Conservation (phyloP, 2,888 invertebrate genomes). For the Platycheirus albimanus region DNA sequence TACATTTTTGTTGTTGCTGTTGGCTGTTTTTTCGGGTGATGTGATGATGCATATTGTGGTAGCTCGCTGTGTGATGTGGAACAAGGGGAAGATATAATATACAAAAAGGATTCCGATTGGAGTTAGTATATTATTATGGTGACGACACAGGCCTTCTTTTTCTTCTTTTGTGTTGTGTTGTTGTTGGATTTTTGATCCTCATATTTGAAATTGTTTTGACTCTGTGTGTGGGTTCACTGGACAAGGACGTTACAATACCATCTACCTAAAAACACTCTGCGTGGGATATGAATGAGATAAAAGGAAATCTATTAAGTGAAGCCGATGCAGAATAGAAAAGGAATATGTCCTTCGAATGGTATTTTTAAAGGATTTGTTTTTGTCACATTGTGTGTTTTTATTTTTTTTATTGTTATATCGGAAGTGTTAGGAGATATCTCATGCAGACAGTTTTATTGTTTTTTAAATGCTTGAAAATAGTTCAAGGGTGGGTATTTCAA, state of each 20-base stretch:
- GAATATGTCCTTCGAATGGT: slow-evolving; percentile 39
- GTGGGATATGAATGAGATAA: slow-evolving; percentile 55
- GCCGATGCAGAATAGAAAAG: slow-evolving; percentile 26
- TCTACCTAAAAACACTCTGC: slow-evolving; percentile 40
- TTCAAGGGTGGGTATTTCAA: neutral
- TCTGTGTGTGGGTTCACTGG: slow-evolving; percentile 65
- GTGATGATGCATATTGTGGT: slow-evolving; percentile 47
- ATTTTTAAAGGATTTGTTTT: slow-evolving; percentile 21
- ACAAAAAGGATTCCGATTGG: slow-evolving; percentile 28
- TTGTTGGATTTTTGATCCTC: neutral
- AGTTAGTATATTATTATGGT: no score
- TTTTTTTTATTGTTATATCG: slow-evolving; percentile 38
- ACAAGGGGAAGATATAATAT: slow-evolving; percentile 5
- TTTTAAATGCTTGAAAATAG: slow-evolving; percentile 51
- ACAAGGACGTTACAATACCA: slow-evolving; percentile 18
- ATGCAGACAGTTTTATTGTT: slow-evolving; percentile 64
- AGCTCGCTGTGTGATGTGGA: slow-evolving; percentile 7
- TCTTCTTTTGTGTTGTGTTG: slow-evolving; percentile 31
- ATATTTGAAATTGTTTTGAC: slow-evolving; percentile 46
- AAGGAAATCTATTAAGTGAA: slow-evolving; percentile 55
- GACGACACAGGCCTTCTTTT: slow-evolving; percentile 42
- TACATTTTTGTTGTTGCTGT: slow-evolving; percentile 34
- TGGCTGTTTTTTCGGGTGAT: slow-evolving; percentile 11
- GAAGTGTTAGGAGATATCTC: slow-evolving; percentile 61
- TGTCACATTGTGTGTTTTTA: neutral